phyloP scores from a whole-genome alignment of 2,888 invertebrate genomes.

The Torymus tubicola region DNA sequence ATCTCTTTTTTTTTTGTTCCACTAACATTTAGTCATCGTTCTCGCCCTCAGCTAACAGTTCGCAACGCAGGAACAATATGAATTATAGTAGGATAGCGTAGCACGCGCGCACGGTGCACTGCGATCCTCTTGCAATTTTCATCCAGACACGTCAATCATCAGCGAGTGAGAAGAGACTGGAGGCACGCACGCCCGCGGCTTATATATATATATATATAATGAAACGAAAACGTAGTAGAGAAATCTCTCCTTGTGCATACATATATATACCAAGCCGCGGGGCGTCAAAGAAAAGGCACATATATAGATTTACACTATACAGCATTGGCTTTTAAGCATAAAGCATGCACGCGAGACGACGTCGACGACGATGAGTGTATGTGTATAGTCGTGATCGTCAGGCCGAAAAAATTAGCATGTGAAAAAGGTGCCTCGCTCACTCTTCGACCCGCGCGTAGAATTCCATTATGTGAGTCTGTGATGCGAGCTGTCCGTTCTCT shows the following conservation, averaged over 20 bases:
- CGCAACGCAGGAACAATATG: conserved; percentile 2
- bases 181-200: neutral
- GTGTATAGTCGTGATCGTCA: too few species aligned
- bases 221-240: neutral
- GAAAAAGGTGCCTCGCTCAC: conserved; percentile 25
- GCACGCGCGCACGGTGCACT: neutral
- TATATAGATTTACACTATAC: neutral
- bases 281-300: neutral
- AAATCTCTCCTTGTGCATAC: neutral
- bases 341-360: too few species aligned
- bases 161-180: neutral
- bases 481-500: neutral
- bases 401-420: conserved; percentile 50
- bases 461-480: conserved; percentile 18
- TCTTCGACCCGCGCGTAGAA: neutral
- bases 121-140: conserved; percentile 25
- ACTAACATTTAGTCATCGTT: conserved; percentile 21
- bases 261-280: neutral
- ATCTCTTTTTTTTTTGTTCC: conserved; percentile 33
- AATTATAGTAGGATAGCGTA: conserved; percentile 7
- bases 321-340: neutral
- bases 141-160: conserved; percentile 28
- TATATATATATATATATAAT: neutral
- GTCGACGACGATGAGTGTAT: too few species aligned
- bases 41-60: conserved; percentile 24